These are phyloP conservation scores for Elmis aenea DNA, from an alignment of 2,888 invertebrate species.

Conservation along the genomic window DNA sequence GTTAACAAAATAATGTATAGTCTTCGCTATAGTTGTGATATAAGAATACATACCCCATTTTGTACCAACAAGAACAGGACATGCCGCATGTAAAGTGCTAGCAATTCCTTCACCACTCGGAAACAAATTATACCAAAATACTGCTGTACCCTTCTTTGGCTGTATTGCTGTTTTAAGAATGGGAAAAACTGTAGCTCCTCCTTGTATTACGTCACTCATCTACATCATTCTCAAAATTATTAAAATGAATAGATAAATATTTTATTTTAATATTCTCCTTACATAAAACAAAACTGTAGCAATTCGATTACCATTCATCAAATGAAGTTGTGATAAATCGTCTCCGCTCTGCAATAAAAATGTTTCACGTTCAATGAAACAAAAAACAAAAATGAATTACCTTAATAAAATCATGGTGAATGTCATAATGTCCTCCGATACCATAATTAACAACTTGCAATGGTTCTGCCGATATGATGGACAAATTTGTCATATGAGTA, in stretches of 20 bases:
- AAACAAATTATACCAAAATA: constrained; percentile 88
- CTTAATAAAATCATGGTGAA: too few species aligned
- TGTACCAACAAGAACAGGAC: constrained; percentile 85
- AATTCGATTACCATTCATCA: constrained; percentile 36
- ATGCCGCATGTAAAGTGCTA: constrained; percentile 85
- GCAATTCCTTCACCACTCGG: constrained; percentile 83
- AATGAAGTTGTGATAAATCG: too few species aligned
- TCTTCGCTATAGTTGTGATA: too few species aligned
- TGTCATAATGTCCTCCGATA: constrained; percentile 63
- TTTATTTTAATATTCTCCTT: too few species aligned
- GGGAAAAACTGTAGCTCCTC: constrained; percentile 60
- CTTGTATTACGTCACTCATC: constrained; percentile 56
- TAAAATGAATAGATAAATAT: too few species aligned
- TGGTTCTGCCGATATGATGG: constrained; percentile 55
- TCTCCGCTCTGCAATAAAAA: too few species aligned
- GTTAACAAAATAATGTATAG: too few species aligned
- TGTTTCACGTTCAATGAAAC: too few species aligned
- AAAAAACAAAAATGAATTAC: too few species aligned
- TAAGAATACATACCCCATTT: constrained; percentile 94
- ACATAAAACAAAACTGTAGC: constrained; percentile 44
- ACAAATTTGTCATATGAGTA: constrained; percentile 52
- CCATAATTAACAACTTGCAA: constrained; percentile 66
- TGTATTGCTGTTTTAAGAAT: constrained; percentile 48
- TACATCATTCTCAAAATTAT: constrained; percentile 39
- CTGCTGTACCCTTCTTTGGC: constrained; percentile 66